phyloP scores from a whole-genome alignment of 1,140 invertebrate species.

The Mylabris phalerata region DNA sequence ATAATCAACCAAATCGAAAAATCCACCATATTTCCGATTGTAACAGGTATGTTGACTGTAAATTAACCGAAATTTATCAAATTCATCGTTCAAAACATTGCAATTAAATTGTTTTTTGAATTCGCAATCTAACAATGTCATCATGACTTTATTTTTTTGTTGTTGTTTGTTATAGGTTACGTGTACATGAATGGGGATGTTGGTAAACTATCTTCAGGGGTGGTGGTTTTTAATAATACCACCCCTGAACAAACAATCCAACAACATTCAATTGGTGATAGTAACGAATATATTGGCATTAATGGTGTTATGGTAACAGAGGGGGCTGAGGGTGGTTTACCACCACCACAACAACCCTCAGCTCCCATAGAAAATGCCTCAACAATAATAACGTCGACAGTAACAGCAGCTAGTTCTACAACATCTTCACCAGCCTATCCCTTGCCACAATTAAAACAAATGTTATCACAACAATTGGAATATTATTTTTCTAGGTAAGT shows the following conservation, averaged over 20 bases:
- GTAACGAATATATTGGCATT: slow-evolving; percentile 25
- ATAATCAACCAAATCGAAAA: too few relatives aligned
- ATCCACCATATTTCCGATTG: too few relatives aligned
- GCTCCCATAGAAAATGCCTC: slow-evolving; percentile 26
- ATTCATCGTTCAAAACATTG: too few relatives aligned
- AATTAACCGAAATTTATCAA: too few relatives aligned
- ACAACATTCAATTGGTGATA: slow-evolving; percentile 9
- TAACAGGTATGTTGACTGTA: too few relatives aligned
- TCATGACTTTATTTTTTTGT: neutral
- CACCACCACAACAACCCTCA: slow-evolving; percentile 24
- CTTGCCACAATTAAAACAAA: slow-evolving; percentile 68
- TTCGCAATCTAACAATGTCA: too few relatives aligned
- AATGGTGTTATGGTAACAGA: slow-evolving; percentile 35
- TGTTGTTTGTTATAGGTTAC: slow-evolving; percentile 48
- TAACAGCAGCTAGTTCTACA: too few relatives aligned
- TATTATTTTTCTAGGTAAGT: slow-evolving; percentile 81
- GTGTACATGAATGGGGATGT: slow-evolving; percentile 75
- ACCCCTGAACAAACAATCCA: slow-evolving; percentile 29
- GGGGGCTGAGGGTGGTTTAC: slow-evolving; percentile 33
- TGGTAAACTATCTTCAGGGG: slow-evolving; percentile 61
- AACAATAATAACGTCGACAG: slow-evolving; percentile 2
- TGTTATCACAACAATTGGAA: slow-evolving; percentile 78
- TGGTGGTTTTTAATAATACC: slow-evolving; percentile 54
- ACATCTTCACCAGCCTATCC: slow-evolving; percentile 42
- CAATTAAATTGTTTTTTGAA: too few relatives aligned